A percentile compares a stretch with the other conserved stretches of the same genome.
Evolutionary conservation across 2,888 invertebrate species (phyloP).

Genomic region (Drosophila neonasuta): DNA sequence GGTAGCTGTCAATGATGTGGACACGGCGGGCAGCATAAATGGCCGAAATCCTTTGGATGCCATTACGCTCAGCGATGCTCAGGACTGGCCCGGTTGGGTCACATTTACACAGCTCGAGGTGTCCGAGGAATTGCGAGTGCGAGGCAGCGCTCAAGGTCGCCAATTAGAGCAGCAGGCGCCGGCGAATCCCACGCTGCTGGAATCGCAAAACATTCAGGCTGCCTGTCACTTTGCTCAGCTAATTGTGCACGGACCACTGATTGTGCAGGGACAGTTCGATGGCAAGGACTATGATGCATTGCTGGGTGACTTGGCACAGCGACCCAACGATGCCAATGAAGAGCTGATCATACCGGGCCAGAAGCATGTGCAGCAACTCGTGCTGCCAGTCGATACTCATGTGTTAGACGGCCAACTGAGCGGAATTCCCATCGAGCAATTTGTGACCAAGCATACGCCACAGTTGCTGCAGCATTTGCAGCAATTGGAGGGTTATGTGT

Average conservation of each 20-base stretch:
- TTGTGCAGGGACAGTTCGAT: constrained; percentile 82
- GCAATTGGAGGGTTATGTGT: constrained; percentile 81
- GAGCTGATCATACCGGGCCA: constrained; percentile 81
- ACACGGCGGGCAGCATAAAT: constrained; percentile 82
- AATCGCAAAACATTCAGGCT: constrained; percentile 81
- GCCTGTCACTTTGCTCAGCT: constrained; percentile 83
- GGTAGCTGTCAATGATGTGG: constrained; percentile 78
- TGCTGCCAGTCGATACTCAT: constrained; percentile 80
- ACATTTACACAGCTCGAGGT: constrained; percentile 84
- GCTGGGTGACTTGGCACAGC: constrained; percentile 83
- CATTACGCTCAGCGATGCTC: constrained; percentile 82
- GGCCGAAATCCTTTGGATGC: constrained; percentile 82
- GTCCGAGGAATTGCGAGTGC: constrained; percentile 83
- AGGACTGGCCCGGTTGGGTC: constrained; percentile 82
- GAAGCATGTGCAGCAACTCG: constrained; percentile 83
- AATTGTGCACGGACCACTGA: constrained; percentile 83
- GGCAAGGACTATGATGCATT: constrained; percentile 78
- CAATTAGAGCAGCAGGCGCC: constrained; percentile 81
- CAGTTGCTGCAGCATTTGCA: constrained; percentile 82
- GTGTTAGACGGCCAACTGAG: constrained; percentile 82
- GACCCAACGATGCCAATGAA: constrained; percentile 78
- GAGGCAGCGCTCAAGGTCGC: constrained; percentile 83
- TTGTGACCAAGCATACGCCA: constrained; percentile 83
- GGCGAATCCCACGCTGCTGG: constrained; percentile 83
- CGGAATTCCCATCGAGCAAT: constrained; percentile 81